These are phyloP conservation scores for Nansenia antarctica DNA, from an alignment of 2,113 vertebrate genomes.

Conservation along the genomic window DNA sequence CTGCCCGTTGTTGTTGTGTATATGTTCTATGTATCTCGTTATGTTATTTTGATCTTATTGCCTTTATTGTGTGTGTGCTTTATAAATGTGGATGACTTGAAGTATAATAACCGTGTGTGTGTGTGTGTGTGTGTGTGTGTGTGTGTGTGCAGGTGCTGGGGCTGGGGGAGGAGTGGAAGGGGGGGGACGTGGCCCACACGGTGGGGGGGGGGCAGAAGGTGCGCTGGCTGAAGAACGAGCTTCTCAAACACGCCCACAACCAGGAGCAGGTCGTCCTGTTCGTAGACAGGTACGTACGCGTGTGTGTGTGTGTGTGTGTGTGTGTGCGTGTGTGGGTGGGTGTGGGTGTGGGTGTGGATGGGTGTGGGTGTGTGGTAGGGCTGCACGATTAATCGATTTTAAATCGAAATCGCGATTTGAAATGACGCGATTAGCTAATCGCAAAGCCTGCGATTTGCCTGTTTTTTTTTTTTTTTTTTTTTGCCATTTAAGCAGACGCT, in stretches of 20 bases:
- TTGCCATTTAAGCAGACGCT: no score
- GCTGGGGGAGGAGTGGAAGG: constrained; percentile 81
- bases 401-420: no score
- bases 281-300: constrained; percentile 82
- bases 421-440: no score
- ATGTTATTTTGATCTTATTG: background rate
- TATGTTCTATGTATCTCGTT: no score
- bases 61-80: background rate
- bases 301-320: constrained; percentile 9
- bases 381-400: no score
- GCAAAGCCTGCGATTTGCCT: no score
- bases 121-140: constrained; percentile 24
- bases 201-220: constrained; percentile 93
- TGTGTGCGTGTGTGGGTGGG: no score
- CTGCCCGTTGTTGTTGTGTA: no score
- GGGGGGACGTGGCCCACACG: constrained; percentile 76
- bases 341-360: no score
- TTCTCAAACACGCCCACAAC: constrained; percentile 71
- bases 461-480: no score
- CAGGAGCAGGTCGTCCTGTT: constrained; percentile 81
- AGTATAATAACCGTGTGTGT: background rate
- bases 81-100: background rate
- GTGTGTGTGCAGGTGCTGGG: constrained; percentile 66
- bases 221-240: constrained; percentile 86
- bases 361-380: no score